phyloP scores from a whole-genome alignment of 2,888 invertebrate species.

The Drosophila quasianomalipes region DNA sequence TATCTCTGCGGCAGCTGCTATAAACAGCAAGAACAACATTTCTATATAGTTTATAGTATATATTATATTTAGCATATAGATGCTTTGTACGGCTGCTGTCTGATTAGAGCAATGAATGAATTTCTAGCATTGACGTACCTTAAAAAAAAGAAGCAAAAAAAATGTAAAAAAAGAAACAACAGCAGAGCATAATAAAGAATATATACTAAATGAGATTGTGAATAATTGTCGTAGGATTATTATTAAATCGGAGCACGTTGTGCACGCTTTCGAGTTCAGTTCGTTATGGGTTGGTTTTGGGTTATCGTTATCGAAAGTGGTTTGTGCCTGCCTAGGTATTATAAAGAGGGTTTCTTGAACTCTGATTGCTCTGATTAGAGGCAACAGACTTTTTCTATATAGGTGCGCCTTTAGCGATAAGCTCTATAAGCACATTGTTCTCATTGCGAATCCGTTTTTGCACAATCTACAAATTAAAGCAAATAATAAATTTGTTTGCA shows the following conservation, averaged over 20 bases:
- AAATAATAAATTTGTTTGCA: neutral
- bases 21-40: conserved; percentile 28
- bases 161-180: neutral
- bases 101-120: conserved; percentile 73
- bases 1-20: conserved; percentile 66
- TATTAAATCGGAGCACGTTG: conserved; percentile 50
- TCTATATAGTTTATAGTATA: conserved; percentile 12
- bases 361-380: conserved; percentile 28
- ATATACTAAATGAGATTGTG: conserved; percentile 4
- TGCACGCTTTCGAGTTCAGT: conserved; percentile 23
- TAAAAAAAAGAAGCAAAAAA: conserved; percentile 21
- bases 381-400: neutral
- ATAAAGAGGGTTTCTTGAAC: conserved; percentile 54
- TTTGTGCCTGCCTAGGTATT: conserved; percentile 49
- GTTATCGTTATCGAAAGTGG: conserved; percentile 73
- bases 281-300: conserved; percentile 54
- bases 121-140: conserved; percentile 74
- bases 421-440: conserved; percentile 30
- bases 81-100: conserved; percentile 20
- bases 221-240: conserved; percentile 5
- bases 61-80: neutral
- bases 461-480: neutral
- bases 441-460: conserved; percentile 17
- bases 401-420: conserved; percentile 31
- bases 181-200: neutral